Evolutionary conservation across 2,113 vertebrate genomes (phyloP).

Genomic region (Sceloporus tristichus): DNA sequence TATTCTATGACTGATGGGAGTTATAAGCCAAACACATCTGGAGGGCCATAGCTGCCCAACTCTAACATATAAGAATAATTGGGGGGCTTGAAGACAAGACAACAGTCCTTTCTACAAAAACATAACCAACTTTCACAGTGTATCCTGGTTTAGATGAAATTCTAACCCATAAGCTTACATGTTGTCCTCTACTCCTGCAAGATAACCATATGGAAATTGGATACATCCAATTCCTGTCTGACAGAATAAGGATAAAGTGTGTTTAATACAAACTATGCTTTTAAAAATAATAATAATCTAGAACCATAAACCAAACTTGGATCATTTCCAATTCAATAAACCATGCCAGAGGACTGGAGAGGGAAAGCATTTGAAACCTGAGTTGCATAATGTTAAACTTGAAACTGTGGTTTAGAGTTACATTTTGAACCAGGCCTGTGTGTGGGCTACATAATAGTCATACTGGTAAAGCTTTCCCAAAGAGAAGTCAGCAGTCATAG

Average conservation of each 20-base stretch:
- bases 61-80: neutral
- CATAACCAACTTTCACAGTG: neutral
- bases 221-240: no score
- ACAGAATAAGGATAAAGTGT: no score
- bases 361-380: no score
- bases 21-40: no score
- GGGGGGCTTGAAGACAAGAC: neutral
- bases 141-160: neutral
- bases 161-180: neutral
- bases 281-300: neutral
- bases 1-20: no score
- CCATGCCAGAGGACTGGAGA: neutral
- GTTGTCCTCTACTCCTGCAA: neutral
- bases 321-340: neutral
- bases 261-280: no score
- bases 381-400: neutral
- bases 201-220: no score
- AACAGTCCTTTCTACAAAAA: no score
- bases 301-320: neutral
- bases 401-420: neutral
- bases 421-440: neutral
- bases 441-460: neutral
- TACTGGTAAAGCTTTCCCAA: neutral
- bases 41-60: no score
- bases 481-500: neutral